Percentiles rank a stretch among this genome's conserved stretches.
These are phyloP conservation scores for Drosophila formosana DNA, from an alignment of 2,888 invertebrate genomes.

Conservation along the genomic window DNA sequence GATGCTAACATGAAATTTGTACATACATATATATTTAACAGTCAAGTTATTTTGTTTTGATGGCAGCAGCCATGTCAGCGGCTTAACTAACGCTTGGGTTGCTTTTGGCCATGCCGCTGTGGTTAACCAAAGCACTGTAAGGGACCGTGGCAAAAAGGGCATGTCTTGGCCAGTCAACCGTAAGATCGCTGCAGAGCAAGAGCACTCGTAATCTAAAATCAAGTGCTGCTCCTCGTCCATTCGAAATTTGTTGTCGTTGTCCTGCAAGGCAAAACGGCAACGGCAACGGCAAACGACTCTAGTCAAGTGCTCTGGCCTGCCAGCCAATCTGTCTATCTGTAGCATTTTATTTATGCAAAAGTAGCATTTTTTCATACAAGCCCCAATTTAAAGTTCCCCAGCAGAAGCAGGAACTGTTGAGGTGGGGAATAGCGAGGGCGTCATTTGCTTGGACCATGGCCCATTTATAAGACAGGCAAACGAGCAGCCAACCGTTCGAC, in stretches of 20 bases:
- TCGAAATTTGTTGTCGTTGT: conserved; percentile 48
- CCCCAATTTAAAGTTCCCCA: conserved; percentile 61
- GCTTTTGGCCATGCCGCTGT: conserved; percentile 2
- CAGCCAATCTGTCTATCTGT: conserved; percentile 63
- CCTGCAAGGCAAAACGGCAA: conserved; percentile 15
- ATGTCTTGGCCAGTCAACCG: conserved; percentile 31
- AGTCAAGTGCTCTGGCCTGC: conserved; percentile 41
- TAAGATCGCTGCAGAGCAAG: conserved; percentile 38
- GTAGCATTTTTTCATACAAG: conserved; percentile 58
- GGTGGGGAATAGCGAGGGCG: neutral
- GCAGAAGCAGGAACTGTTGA: conserved; percentile 16
- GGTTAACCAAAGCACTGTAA: conserved; percentile 3
- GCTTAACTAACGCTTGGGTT: conserved; percentile 22
- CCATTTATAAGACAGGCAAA: conserved; percentile 54
- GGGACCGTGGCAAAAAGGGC: conserved; percentile 8
- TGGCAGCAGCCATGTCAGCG: conserved; percentile 34
- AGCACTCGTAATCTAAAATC: conserved; percentile 56
- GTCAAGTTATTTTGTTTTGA: conserved; percentile 22
- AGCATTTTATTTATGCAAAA: conserved; percentile 75
- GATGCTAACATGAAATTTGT: conserved; percentile 6
- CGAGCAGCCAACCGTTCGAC: conserved; percentile 53
- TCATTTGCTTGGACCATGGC: conserved; percentile 19
- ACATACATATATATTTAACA: conserved; percentile 14
- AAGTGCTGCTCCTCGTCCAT: conserved; percentile 49
- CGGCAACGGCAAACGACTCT: conserved; percentile 26